These are phyloP conservation scores for Octodonta nipae DNA, from an alignment of 2,888 invertebrate species.

Conservation along the genomic window DNA sequence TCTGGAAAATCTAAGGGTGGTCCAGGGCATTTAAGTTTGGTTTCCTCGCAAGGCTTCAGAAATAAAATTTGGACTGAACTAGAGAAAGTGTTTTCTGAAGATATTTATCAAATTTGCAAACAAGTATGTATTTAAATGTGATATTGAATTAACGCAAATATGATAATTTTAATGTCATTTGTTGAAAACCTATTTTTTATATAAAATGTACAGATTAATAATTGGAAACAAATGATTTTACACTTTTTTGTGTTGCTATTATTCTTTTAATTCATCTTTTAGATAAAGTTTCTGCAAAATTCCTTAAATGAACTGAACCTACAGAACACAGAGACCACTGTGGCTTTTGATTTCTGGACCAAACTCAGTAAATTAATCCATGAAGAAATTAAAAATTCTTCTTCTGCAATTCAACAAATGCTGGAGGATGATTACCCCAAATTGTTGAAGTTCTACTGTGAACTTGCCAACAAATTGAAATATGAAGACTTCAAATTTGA, in stretches of 20 bases:
- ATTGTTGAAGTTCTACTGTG: conserved; percentile 66
- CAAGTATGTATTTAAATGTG: no score
- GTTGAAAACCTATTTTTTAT: no score
- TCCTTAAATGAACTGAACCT: conserved; percentile 38
- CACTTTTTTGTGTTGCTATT: no score
- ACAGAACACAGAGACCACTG: conserved; percentile 35
- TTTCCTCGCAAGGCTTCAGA: conserved; percentile 39
- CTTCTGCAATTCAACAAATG: conserved; percentile 56
- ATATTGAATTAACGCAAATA: no score
- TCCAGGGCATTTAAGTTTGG: conserved; percentile 44
- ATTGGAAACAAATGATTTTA: no score
- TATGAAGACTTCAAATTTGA: conserved; percentile 45
- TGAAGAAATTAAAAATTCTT: conserved; percentile 42
- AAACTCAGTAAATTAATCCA: conserved; percentile 36
- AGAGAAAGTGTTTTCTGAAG: conserved; percentile 70
- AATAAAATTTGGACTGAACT: conserved; percentile 76
- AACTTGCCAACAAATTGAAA: conserved; percentile 57
- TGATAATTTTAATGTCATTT: no score
- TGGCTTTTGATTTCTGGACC: conserved; percentile 44
- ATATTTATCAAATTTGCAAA: conserved; percentile 56
- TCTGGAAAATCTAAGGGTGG: conserved; percentile 29
- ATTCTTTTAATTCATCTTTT: conserved; percentile 21
- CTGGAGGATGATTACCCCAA: conserved; percentile 81
- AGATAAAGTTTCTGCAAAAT: conserved; percentile 38
- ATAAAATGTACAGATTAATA: no score